A percentile compares a stretch with the other conserved stretches of the same genome.
These are phyloP conservation scores for Cinclus mexicanus DNA, from an alignment of 2,113 vertebrate species.

Conservation along the genomic window DNA sequence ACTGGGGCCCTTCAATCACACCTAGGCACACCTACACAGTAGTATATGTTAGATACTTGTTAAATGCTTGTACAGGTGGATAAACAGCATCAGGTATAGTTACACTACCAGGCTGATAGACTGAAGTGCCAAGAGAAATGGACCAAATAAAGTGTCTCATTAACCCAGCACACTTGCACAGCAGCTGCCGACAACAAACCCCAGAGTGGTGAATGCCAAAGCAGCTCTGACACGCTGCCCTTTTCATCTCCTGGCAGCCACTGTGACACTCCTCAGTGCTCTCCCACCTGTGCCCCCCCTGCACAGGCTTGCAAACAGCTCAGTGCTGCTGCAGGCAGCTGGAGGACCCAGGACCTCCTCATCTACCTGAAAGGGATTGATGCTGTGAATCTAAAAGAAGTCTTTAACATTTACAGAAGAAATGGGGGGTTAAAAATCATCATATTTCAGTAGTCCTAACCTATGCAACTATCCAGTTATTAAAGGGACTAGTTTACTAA, in stretches of 20 bases:
- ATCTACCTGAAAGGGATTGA: background rate
- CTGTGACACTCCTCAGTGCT: background rate
- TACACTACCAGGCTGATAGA: background rate
- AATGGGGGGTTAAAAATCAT: rapidly evolving
- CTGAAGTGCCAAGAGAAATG: background rate
- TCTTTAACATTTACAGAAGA: background rate
- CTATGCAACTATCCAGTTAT: background rate
- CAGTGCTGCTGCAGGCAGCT: background rate
- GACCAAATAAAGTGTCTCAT: background rate
- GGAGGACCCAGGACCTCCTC: background rate
- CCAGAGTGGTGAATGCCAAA: background rate
- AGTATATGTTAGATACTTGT: background rate
- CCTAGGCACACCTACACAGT: rapidly evolving
- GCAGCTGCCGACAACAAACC: background rate
- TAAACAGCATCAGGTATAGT: background rate
- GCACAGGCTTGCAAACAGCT: background rate
- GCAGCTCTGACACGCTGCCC: background rate
- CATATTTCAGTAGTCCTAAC: background rate
- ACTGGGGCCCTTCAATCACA: background rate
- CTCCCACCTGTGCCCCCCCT: background rate
- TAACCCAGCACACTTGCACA: background rate
- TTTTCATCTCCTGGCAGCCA: background rate
- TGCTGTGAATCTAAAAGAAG: background rate
- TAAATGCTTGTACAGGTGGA: background rate
- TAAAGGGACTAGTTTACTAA: background rate